Base-by-base conservation (phyloP, 1,140 invertebrate genomes). In the Diuraphis noxia region DNA sequence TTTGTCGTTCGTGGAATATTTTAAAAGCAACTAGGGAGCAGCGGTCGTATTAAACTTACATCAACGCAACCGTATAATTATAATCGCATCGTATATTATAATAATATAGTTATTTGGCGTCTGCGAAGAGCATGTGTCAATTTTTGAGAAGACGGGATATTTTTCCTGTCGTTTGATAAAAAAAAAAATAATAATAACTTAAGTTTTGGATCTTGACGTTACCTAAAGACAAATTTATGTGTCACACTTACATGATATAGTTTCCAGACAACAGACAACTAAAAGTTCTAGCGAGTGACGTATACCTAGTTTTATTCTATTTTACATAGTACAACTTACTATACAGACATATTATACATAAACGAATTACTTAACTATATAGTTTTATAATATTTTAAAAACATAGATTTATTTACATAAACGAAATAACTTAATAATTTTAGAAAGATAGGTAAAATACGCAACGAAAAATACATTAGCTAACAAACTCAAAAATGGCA, bases 1-100 rank as follows among this genome's bases (percentile, higher is more conserved):
- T 46, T n/a, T 85, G 82, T 30, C 41, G 82, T 49, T 85, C n/a
- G 9, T n/a, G 34, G 84, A 86, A 86, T 49, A 86, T 86, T 86
- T 86, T 86, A 86, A 49, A 49, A 49, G 43, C n/a, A 86, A 46
- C 84, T n/a, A 46, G n/a, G 19, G 85, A 87, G 23, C 85, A 38
- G 34, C 46, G 85, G 84, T 86, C 84, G 19, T 43, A 49, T 86
- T 87, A 87, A 87, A 87, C 85, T 87, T 52, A 52, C 34, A 87
- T 87, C 85, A 49, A 36, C 46, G 34, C 84, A n/a, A 86, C 43
- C 43, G 25, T 49, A 86, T 86, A 86, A 86, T 86, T 86, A 86
- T 86, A 86, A 49, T 23, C 43, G 21, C 84, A 36, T 49, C 38
- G n/a, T 36, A 52, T 87, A 87, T 36, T 85, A 85, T n/a, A 41